Percentiles rank a stretch among this genome's conserved stretches.
Evolutionary conservation across 1,140 invertebrate species (phyloP).

Genomic region (Drosophila leontia): DNA sequence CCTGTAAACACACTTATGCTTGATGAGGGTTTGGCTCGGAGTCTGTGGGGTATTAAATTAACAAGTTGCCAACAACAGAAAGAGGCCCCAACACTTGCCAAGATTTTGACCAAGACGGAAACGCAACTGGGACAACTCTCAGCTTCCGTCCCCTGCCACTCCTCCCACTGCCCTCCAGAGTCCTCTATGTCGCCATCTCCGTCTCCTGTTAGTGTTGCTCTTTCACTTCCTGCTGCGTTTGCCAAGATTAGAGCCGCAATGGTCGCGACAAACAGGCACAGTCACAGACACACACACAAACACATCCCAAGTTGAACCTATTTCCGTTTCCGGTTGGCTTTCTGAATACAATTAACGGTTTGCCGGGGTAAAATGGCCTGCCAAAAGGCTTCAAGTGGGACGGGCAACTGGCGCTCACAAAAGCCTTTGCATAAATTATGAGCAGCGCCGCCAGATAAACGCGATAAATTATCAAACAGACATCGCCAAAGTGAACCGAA

Average conservation of each 20-base stretch:
- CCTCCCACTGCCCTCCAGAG: background rate
- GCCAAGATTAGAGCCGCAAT: constrained; percentile 68
- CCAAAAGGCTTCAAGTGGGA: constrained; percentile 24
- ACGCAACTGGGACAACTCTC: constrained; percentile 57
- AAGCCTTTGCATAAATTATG: constrained; percentile 79
- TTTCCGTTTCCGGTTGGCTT: constrained; percentile 76
- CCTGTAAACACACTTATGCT: background rate
- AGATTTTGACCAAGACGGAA: constrained; percentile 58
- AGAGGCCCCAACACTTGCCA: constrained; percentile 40
- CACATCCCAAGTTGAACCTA: constrained; percentile 66
- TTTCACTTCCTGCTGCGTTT: constrained; percentile 56
- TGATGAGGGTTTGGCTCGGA: constrained; percentile 15
- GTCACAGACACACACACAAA: constrained; percentile 13
- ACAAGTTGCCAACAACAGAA: constrained; percentile 61
- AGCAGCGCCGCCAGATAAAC: constrained; percentile 67
- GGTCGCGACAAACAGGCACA: constrained; percentile 53
- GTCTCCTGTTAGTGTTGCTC: constrained; percentile 41
- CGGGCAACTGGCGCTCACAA: constrained; percentile 40
- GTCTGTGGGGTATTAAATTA: constrained; percentile 42
- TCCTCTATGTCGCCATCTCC: constrained; percentile 34
- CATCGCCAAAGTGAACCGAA: constrained; percentile 39
- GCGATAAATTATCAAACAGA: constrained; percentile 76
- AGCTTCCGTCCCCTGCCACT: constrained; percentile 24
- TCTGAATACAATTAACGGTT: constrained; percentile 75
- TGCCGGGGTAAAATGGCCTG: constrained; percentile 39